Base-by-base conservation (phyloP, 2,113 vertebrate species). In the Empidonax alnorum region DNA sequence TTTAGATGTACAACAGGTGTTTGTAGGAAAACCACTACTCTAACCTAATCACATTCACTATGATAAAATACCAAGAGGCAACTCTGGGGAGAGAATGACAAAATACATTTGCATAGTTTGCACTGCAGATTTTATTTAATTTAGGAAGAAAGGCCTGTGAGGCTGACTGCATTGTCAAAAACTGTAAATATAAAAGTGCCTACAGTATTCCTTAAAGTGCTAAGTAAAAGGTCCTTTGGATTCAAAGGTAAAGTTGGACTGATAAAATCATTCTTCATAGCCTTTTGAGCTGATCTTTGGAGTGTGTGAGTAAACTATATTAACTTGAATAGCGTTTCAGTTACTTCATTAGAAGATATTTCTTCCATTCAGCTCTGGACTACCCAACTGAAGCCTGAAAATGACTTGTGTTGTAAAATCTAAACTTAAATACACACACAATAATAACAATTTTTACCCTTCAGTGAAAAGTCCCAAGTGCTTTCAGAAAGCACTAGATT, bases 81-180 rank as follows among this genome's bases (percentile, higher is more conserved):
- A 47, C 37, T 84, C 62, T 37, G 76, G 76, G 79, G 71, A 87
- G 66, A 95, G 87, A 90, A 84, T 69, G 90, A 92, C 90, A 96
- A 95, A 97, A 89, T 30, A 22, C 3, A 94, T 95, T 88, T 97
- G 61, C 92, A 90, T 67, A 95, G 81, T 79, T 96, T 92, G 58
- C 49, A 90, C 15, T 94, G 68, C 18, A 91, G 61, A 87, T 88
- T 92, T 90, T 89, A 96, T 91, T 95, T 96, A 95, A 97, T 96
- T 97, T 89, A 62, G n/a, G 49, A 77, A 80, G 75, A 96, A 86
- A 68, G 52, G 62, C 82, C 66, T 83, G 41, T 92, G 80, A 96
- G 87, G 88, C 76, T 93, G 72, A 95, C 35, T 6, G 22, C 14
- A 3, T 59, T 89, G 69, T 93, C 90, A 96, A 67, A 81, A 94